A percentile compares a stretch with the other conserved stretches of the same genome.
These are phyloP conservation scores for Celastrina argiolus DNA, from an alignment of 2,888 invertebrate species.

Conservation along the genomic window DNA sequence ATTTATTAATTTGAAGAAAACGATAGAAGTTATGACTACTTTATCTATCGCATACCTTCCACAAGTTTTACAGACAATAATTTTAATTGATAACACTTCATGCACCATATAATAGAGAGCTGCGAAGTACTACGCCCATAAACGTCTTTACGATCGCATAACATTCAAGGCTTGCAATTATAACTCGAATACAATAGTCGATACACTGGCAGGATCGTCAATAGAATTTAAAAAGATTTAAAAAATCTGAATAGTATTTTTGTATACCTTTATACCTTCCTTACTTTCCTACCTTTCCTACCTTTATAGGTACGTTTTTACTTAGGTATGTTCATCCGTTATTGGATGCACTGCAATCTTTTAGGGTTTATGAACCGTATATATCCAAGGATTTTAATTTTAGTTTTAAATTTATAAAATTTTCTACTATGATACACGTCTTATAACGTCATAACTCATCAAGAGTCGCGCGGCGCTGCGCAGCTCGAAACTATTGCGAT, in stretches of 20 bases:
- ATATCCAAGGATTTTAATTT: too few relatives aligned
- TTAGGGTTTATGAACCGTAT: too few relatives aligned
- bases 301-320: too few relatives aligned
- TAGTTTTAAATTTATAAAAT: too few relatives aligned
- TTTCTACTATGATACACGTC: too few relatives aligned
- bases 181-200: slow-evolving; percentile 12
- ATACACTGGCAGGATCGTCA: background rate
- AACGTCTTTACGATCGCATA: slow-evolving; percentile 23
- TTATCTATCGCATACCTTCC: background rate
- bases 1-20: background rate
- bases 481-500: too few relatives aligned
- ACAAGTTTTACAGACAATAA: background rate
- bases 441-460: too few relatives aligned
- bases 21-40: background rate
- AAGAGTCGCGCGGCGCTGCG: too few relatives aligned
- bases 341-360: too few relatives aligned
- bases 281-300: too few relatives aligned
- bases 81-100: background rate
- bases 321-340: too few relatives aligned
- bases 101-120: slow-evolving; percentile 20
- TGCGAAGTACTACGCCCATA: slow-evolving; percentile 18
- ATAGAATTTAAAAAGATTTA: background rate
- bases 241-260: background rate
- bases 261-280: too few relatives aligned
- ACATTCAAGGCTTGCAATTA: slow-evolving; percentile 16